Evolutionary conservation across 2,113 vertebrate genomes (phyloP).

Genomic region (Aphelocoma coerulescens): DNA sequence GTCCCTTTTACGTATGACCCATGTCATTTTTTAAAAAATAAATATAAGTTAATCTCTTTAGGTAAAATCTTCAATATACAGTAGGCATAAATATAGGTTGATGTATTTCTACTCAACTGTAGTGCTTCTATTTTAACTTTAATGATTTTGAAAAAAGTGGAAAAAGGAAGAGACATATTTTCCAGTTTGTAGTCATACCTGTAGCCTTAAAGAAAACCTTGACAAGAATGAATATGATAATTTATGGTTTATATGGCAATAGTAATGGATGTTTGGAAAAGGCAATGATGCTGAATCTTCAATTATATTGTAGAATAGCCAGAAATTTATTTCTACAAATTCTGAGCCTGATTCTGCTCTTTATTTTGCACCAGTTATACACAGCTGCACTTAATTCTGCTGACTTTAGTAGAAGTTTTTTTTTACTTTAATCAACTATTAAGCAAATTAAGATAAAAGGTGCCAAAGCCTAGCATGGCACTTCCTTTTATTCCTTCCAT

Average conservation of each 20-base stretch:
- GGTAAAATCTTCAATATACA: slow-evolving; percentile 26
- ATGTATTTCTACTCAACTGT: slow-evolving; percentile 10
- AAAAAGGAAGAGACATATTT: background rate
- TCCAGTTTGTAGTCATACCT: background rate
- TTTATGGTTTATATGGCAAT: slow-evolving; percentile 17
- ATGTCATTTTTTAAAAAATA: slow-evolving; percentile 4
- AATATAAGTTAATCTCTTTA: slow-evolving; percentile 39
- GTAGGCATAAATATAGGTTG: slow-evolving; percentile 29
- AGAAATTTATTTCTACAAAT: slow-evolving; percentile 6
- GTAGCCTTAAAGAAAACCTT: slow-evolving; percentile 34
- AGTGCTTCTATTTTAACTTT: slow-evolving; percentile 47
- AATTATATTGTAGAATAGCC: slow-evolving; percentile 12
- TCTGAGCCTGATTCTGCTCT: slow-evolving; percentile 24
- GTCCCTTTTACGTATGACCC: background rate
- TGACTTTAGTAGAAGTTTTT: background rate
- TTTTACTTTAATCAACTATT: background rate
- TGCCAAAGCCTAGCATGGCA: background rate
- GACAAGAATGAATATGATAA: slow-evolving; percentile 2
- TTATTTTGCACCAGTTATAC: background rate
- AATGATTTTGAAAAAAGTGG: background rate
- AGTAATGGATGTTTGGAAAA: background rate
- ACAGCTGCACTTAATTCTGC: background rate
- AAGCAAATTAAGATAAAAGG: background rate
- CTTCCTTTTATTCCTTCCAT: background rate
- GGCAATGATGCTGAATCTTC: background rate